Percentiles rank a stretch among this genome's conserved stretches.
These are phyloP conservation scores for Ophion costatus DNA, from an alignment of 2,888 invertebrate species.

Conservation along the genomic window DNA sequence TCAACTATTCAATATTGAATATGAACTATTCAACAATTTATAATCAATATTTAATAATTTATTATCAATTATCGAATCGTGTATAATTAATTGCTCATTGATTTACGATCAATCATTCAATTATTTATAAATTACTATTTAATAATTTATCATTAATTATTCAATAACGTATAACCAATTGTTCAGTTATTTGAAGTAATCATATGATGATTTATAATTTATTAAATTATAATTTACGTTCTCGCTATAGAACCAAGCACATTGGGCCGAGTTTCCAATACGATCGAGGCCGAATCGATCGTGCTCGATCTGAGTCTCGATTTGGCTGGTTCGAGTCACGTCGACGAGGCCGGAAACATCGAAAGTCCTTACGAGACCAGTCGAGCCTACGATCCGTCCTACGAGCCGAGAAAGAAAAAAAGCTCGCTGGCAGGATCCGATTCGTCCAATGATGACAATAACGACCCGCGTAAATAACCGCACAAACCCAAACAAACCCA, in stretches of 20 bases:
- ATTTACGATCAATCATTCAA: no score
- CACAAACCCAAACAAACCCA: neutral
- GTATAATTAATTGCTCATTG: no score
- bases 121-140: no score
- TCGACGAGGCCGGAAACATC: neutral
- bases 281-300: neutral
- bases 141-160: no score
- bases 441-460: slow-evolving; percentile 9
- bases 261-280: neutral
- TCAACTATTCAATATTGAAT: no score
- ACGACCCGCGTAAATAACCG: slow-evolving; percentile 26
- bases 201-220: neutral
- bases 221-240: neutral
- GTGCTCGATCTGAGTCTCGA: neutral
- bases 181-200: neutral
- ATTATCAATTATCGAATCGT: no score
- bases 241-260: neutral
- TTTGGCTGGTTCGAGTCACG: slow-evolving; percentile 1
- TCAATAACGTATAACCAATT: neutral
- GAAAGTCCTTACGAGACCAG: slow-evolving; percentile 25
- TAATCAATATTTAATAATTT: no score
- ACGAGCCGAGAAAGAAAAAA: slow-evolving; percentile 15
- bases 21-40: no score
- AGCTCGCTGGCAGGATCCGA: slow-evolving; percentile 31
- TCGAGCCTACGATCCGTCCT: slow-evolving; percentile 25